These are phyloP conservation scores for Cervus canadensis DNA, from an alignment of 2,113 vertebrate genomes.

Conservation along the genomic window DNA sequence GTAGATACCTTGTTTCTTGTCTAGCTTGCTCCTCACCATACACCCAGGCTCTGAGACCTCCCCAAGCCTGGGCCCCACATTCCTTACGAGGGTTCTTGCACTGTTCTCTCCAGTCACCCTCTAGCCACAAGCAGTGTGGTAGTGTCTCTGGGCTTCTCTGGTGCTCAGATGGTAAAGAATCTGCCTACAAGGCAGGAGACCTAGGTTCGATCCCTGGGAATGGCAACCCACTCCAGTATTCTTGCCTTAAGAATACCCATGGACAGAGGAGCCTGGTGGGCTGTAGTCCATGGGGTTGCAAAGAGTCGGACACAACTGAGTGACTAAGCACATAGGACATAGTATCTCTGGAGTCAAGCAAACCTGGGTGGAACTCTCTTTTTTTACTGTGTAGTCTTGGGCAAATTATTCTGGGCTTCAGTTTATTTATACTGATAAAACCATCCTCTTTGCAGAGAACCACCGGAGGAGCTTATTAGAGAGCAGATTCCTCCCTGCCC, in stretches of 20 bases:
- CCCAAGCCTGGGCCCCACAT: rapidly evolving
- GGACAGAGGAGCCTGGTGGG: background rate
- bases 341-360: background rate
- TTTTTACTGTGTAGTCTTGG: background rate
- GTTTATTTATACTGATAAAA: slow-evolving; percentile 49
- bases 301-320: background rate
- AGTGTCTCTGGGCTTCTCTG: background rate
- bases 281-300: background rate
- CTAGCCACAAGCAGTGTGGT: background rate
- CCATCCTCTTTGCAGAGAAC: background rate
- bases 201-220: background rate
- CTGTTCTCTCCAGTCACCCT: background rate
- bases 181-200: background rate
- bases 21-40: background rate
- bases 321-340: background rate
- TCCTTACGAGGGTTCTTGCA: background rate
- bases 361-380: background rate
- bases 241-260: background rate
- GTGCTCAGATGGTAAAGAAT: background rate
- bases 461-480: background rate
- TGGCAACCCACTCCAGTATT: background rate
- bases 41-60: background rate
- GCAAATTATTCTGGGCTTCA: background rate
- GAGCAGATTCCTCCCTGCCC: background rate
- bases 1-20: background rate